These are phyloP conservation scores for Kryptolebias marmoratus DNA, from an alignment of 2,113 vertebrate genomes.

Conservation along the genomic window DNA sequence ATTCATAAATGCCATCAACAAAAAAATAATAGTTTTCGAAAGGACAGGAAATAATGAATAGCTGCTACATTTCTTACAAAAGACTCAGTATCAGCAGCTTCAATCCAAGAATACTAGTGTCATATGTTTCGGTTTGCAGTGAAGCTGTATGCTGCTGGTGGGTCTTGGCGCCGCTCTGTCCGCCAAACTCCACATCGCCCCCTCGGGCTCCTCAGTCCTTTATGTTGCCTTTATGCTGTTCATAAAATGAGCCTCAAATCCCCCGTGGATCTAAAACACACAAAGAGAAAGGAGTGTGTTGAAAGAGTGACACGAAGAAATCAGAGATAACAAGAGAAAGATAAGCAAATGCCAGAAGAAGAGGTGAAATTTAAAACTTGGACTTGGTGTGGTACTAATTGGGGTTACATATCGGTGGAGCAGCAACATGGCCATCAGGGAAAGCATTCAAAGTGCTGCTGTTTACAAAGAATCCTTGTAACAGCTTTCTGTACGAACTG, in stretches of 20 bases:
- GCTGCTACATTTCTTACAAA: not conserved
- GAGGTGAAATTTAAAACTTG: constrained; percentile 56
- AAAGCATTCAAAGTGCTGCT: constrained; percentile 6
- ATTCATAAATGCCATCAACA: too few species aligned
- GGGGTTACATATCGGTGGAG: constrained; percentile 49
- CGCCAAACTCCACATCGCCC: constrained; percentile 22
- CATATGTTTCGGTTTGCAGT: constrained; percentile 22
- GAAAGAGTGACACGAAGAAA: constrained; percentile 8
- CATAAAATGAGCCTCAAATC: constrained; percentile 23
- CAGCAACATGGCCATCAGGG: constrained; percentile 36
- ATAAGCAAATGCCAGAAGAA: not conserved
- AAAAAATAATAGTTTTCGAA: not conserved
- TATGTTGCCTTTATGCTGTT: constrained; percentile 46
- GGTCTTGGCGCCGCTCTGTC: constrained; percentile 67
- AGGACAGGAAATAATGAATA: not conserved
- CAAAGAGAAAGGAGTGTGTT: constrained; percentile 4
- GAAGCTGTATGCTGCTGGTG: constrained; percentile 10
- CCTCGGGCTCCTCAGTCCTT: constrained; percentile 38
- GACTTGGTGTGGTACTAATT: constrained; percentile 54
- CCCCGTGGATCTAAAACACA: constrained; percentile 21
- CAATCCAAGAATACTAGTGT: not conserved
- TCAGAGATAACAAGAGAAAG: not conserved
- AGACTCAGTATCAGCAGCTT: not conserved
- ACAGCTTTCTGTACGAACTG: not conserved
- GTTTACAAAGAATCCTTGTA: constrained; percentile 22